Conservation (phyloP, 2,113 vertebrate species). For the Phaethornis superciliosus region DNA sequence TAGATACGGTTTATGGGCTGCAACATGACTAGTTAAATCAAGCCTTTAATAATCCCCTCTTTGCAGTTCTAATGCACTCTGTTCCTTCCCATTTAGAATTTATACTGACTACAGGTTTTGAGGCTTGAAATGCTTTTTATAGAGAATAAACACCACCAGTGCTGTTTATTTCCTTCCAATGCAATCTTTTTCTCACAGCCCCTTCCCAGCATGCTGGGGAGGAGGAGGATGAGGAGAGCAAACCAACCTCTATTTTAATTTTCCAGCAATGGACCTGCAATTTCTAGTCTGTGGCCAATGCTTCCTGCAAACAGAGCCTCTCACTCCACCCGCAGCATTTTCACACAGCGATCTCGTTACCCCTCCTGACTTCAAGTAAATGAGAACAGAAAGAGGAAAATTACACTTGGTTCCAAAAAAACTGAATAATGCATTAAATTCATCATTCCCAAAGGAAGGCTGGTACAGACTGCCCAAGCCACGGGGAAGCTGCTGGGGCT, state of each 20-base stretch:
- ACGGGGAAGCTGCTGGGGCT: neutral
- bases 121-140: neutral
- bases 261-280: neutral
- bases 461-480: neutral
- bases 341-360: neutral
- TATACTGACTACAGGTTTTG: neutral
- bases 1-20: slow-evolving; percentile 15
- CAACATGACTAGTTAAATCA: slow-evolving; percentile 6
- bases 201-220: neutral
- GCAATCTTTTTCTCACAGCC: neutral
- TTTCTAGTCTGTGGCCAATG: neutral
- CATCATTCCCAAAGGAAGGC: neutral
- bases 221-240: neutral
- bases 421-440: neutral
- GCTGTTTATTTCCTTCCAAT: neutral
- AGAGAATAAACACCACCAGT: neutral
- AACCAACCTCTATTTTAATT: neutral
- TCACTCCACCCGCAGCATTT: neutral
- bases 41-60: neutral
- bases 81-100: slow-evolving; percentile 6
- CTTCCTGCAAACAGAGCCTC: neutral
- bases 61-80: neutral
- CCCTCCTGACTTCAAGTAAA: neutral
- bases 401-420: neutral
- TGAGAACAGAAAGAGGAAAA: neutral